phyloP scores from a whole-genome alignment of 2,797 vertebrate genomes.

The Rhynchotus rufescens region DNA sequence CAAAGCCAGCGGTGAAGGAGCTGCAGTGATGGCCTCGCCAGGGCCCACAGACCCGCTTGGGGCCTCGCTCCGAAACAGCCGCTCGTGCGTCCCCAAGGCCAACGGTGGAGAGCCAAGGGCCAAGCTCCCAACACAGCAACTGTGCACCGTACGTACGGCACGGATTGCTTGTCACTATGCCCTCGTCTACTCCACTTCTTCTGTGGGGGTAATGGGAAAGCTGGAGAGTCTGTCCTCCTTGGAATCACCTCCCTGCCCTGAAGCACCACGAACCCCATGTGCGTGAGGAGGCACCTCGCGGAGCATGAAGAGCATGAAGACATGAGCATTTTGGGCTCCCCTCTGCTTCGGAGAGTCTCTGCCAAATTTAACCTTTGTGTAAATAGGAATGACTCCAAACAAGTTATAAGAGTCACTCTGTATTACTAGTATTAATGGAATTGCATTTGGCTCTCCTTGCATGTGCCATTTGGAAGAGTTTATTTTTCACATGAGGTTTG shows the following conservation, averaged over 20 bases:
- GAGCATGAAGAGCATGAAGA: conserved; percentile 28
- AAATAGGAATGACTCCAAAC: conserved; percentile 60
- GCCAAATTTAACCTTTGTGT: conserved; percentile 51
- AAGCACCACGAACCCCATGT: conserved; percentile 47
- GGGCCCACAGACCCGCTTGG: background rate
- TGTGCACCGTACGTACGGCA: background rate
- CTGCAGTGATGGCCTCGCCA: background rate
- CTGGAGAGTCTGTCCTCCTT: background rate
- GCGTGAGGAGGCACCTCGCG: background rate
- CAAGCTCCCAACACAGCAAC: background rate
- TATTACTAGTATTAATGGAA: conserved; percentile 56
- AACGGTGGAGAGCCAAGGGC: background rate
- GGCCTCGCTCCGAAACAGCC: background rate
- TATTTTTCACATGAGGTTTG: conserved; percentile 68
- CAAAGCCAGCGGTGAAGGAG: background rate
- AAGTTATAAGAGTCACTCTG: conserved; percentile 48
- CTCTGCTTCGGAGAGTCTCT: conserved; percentile 30
- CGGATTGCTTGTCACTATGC: background rate
- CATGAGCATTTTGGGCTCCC: conserved; percentile 23
- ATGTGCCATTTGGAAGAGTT: conserved; percentile 51
- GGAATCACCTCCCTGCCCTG: background rate
- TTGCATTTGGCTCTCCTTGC: conserved; percentile 43
- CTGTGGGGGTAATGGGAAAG: conserved; percentile 24
- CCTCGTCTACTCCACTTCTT: conserved; percentile 29
- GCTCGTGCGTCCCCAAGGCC: background rate